A percentile compares a stretch with the other conserved stretches of the same genome.
Conservation (phyloP, 2,888 invertebrate genomes). For the Acrocyrtus sp. region DNA sequence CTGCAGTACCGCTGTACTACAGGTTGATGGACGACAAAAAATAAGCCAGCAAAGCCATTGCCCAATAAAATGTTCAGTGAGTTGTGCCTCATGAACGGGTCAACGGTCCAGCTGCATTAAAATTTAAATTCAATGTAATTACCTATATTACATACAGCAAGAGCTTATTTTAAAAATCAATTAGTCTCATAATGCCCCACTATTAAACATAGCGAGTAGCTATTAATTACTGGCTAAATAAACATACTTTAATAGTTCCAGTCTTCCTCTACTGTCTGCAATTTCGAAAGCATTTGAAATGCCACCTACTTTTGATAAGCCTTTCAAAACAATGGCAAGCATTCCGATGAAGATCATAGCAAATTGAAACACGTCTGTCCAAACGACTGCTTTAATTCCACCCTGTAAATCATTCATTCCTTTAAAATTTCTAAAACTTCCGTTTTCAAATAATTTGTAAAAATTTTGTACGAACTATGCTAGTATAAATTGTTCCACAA, state of each 20-base stretch:
- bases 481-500: conserved; percentile 62
- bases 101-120: conserved; percentile 57
- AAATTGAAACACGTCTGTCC: conserved; percentile 79
- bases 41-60: conserved; percentile 55
- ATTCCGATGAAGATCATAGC: conserved; percentile 75
- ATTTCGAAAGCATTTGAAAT: conserved; percentile 47
- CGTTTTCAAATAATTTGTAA: background rate
- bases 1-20: conserved; percentile 61
- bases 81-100: conserved; percentile 62
- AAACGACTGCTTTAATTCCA: conserved; percentile 82
- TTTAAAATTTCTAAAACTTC: background rate
- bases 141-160: background rate
- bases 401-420: conserved; percentile 69
- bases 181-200: background rate
- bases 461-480: conserved; percentile 47
- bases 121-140: background rate
- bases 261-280: conserved; percentile 48
- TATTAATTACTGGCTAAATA: too few relatives aligned
- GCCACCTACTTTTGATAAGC: conserved; percentile 56
- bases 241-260: conserved; percentile 46
- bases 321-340: conserved; percentile 53
- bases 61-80: conserved; percentile 59
- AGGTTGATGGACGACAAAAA: conserved; percentile 57
- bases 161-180: background rate
- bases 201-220: too few relatives aligned